These are phyloP conservation scores for Drosophila mulleri DNA, from an alignment of 2,888 invertebrate species.

Conservation along the genomic window DNA sequence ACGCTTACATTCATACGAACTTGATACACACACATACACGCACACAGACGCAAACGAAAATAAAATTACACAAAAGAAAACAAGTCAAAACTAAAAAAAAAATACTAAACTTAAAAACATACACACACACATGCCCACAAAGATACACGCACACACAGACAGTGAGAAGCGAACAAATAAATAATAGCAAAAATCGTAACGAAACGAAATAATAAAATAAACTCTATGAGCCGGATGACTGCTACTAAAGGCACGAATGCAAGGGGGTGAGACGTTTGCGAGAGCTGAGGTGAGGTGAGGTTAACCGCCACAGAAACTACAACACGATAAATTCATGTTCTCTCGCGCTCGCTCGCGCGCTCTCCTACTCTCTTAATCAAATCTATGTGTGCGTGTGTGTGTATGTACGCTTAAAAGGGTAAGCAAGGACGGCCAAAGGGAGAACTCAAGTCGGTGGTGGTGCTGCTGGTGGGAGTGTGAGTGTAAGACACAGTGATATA, in stretches of 20 bases:
- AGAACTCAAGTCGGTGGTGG: constrained; percentile 14
- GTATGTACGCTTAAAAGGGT: constrained; percentile 41
- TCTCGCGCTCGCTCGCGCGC: constrained; percentile 25
- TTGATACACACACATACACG: constrained; percentile 70
- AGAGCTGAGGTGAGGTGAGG: constrained; percentile 55
- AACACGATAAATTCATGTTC: constrained; percentile 71
- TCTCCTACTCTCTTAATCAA: constrained; percentile 16
- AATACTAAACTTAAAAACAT: constrained; percentile 61
- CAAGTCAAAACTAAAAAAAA: constrained; percentile 76
- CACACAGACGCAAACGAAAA: constrained; percentile 55
- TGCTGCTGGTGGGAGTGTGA: background rate
- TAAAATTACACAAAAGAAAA: constrained; percentile 80
- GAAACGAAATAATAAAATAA: constrained; percentile 78
- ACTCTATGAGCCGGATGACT: constrained; percentile 73
- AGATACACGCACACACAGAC: constrained; percentile 24
- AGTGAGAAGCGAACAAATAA: constrained; percentile 70
- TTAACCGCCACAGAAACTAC: constrained; percentile 63
- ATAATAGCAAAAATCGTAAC: constrained; percentile 80
- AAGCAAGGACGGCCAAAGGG: constrained; percentile 52
- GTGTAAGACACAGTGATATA: background rate
- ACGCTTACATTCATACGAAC: constrained; percentile 63
- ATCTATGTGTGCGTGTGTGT: constrained; percentile 21
- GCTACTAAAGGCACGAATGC: constrained; percentile 37
- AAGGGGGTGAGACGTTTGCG: background rate
- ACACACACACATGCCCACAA: constrained; percentile 43